A percentile compares a stretch with the other conserved stretches of the same genome.
Evolutionary conservation across 2,113 vertebrate species (phyloP).

Genomic region (Sturnus vulgaris): DNA sequence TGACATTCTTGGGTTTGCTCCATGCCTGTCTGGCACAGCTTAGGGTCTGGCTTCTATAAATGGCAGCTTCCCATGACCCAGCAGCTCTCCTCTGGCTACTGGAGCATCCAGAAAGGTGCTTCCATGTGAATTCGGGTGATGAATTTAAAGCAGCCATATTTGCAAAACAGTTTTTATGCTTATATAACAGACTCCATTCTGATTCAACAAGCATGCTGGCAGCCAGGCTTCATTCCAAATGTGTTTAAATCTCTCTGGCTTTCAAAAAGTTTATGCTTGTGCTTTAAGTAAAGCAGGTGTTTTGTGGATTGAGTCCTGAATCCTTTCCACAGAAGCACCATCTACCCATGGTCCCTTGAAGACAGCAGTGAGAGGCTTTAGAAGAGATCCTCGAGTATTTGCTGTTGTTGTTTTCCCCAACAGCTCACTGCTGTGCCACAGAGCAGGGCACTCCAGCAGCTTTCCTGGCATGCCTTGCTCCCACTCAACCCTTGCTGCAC

Average conservation of each 20-base stretch:
- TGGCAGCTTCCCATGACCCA: slow-evolving; percentile 12
- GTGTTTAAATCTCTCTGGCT: not conserved
- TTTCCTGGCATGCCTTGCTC: accelerated
- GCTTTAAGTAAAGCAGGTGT: not conserved
- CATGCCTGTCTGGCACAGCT: not conserved
- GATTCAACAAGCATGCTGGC: not conserved
- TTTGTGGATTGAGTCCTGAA: not conserved
- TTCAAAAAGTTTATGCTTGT: not conserved
- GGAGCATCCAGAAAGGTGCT: not conserved
- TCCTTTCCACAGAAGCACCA: not conserved
- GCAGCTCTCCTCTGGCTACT: not conserved
- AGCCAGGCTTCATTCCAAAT: slow-evolving; percentile 1
- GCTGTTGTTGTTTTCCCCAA: not conserved
- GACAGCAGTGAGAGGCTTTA: not conserved
- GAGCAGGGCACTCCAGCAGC: not conserved
- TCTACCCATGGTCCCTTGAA: not conserved
- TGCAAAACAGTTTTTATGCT: not conserved
- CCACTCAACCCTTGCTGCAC: not conserved
- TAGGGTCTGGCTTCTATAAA: slow-evolving; percentile 30
- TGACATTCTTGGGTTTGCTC: slow-evolving; percentile 41
- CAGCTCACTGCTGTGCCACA: not conserved
- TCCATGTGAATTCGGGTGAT: not conserved
- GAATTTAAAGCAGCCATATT: not conserved
- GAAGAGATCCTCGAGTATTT: not conserved
- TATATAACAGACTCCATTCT: not conserved